Evolutionary conservation across 2,888 invertebrate genomes (phyloP).

Genomic region (Catocala fraxini): DNA sequence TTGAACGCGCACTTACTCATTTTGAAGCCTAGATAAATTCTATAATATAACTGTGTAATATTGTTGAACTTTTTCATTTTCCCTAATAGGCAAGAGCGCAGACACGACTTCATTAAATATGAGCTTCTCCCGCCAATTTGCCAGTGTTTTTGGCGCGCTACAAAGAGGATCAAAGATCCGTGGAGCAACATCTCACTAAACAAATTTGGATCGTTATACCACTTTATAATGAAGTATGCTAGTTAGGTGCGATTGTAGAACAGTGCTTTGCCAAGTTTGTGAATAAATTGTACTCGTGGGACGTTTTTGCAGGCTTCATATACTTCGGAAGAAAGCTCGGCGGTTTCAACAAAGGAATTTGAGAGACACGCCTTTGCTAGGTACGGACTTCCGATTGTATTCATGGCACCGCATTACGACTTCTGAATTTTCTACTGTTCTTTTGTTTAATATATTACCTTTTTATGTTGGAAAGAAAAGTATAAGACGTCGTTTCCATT

Average conservation of each 20-base stretch:
- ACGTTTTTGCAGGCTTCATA: constrained; percentile 42
- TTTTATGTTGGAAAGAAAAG: constrained; percentile 27
- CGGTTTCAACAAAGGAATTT: constrained; percentile 53
- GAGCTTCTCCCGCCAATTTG: constrained; percentile 26
- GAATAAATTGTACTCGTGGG: constrained; percentile 57
- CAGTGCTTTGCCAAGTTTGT: constrained; percentile 47
- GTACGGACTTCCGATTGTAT: constrained; percentile 29
- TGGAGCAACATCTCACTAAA: constrained; percentile 33
- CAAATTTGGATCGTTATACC: constrained; percentile 26
- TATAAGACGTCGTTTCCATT: constrained; percentile 30
- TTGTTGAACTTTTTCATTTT: too few species aligned
- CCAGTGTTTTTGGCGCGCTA: constrained; percentile 17
- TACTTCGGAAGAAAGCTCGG: constrained; percentile 40
- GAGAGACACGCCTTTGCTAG: constrained; percentile 22
- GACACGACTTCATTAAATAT: neutral
- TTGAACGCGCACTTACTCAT: too few species aligned
- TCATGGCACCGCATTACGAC: constrained; percentile 27
- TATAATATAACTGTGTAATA: too few species aligned
- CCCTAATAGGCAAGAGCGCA: neutral
- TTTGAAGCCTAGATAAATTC: too few species aligned
- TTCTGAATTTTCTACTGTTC: constrained; percentile 29
- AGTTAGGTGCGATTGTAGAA: constrained; percentile 48
- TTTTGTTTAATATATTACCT: constrained; percentile 14
- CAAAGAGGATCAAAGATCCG: constrained; percentile 35
- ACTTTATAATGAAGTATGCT: constrained; percentile 53